Conservation (phyloP, 2,797 vertebrate species). For the Naso thynnoides region DNA sequence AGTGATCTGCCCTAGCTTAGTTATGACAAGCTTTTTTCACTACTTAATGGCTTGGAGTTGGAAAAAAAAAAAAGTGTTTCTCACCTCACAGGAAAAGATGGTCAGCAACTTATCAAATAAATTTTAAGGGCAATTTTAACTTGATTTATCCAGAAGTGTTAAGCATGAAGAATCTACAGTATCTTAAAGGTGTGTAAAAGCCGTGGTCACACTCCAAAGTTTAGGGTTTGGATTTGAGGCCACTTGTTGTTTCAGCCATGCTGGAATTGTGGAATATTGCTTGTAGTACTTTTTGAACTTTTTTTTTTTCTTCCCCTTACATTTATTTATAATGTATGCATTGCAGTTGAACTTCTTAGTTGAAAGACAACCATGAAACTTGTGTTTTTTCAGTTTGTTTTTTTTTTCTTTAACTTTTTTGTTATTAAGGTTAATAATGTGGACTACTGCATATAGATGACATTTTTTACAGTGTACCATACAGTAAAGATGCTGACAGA, state of each 20-base stretch:
- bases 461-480: conserved; percentile 82
- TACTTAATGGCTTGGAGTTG: conserved; percentile 67
- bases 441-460: conserved; percentile 81
- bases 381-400: conserved; percentile 58
- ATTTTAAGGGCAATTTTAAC: conserved; percentile 84
- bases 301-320: conserved; percentile 73
- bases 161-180: conserved; percentile 73
- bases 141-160: conserved; percentile 79
- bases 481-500: conserved; percentile 79
- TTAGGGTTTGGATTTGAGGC: conserved; percentile 72
- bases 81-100: conserved; percentile 56
- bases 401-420: conserved; percentile 46
- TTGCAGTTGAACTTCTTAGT: conserved; percentile 84
- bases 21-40: conserved; percentile 59
- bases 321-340: conserved; percentile 89
- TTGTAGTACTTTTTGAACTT: conserved; percentile 79
- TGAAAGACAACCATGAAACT: conserved; percentile 72
- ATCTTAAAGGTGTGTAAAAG: conserved; percentile 79
- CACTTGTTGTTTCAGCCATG: conserved; percentile 84
- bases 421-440: conserved; percentile 77
- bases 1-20: conserved; percentile 63
- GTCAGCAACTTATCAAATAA: conserved; percentile 54
- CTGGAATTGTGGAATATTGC: conserved; percentile 84
- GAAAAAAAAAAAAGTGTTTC: conserved; percentile 56
- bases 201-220: conserved; percentile 72